Evolutionary conservation across 2,888 invertebrate genomes (phyloP).

Genomic region (Caenorhabditis sp.): DNA sequence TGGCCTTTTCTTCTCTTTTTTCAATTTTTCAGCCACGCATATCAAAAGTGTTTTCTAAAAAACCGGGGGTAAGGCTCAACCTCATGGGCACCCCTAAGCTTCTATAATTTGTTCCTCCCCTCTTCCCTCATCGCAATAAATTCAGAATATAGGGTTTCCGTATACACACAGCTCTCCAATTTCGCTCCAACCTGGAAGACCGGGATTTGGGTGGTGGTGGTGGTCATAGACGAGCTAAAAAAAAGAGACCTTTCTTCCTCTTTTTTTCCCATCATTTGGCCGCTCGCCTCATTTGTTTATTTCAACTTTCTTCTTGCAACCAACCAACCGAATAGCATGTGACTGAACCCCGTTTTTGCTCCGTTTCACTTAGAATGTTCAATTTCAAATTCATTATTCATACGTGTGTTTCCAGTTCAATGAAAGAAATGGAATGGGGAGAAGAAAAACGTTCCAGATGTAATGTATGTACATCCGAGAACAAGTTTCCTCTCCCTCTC

Average conservation of each 20-base stretch:
- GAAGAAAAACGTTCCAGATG: slow-evolving; percentile 44
- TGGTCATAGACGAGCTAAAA: slow-evolving; percentile 5
- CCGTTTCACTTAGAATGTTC: too few species aligned
- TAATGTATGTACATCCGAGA: slow-evolving; percentile 53
- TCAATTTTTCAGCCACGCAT: slow-evolving; percentile 27
- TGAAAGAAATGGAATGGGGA: background rate
- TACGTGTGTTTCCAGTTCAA: slow-evolving; percentile 6
- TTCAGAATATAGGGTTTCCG: slow-evolving; percentile 52
- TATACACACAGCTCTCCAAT: slow-evolving; percentile 58
- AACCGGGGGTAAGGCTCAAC: too few species aligned
- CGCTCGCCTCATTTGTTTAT: slow-evolving; percentile 52
- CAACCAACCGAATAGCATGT: slow-evolving; percentile 18
- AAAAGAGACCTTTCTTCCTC: slow-evolving; percentile 3
- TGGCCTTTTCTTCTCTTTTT: slow-evolving; percentile 21
- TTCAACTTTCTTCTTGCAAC: slow-evolving; percentile 40
- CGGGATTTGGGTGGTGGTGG: slow-evolving; percentile 22
- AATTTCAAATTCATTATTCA: slow-evolving; percentile 43
- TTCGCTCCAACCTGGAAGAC: slow-evolving; percentile 48
- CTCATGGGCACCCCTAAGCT: too few species aligned
- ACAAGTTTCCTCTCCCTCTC: slow-evolving; percentile 32
- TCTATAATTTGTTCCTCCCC: slow-evolving; percentile 38
- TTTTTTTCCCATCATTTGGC: slow-evolving; percentile 27
- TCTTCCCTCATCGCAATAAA: slow-evolving; percentile 22
- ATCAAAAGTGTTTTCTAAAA: slow-evolving; percentile 32
- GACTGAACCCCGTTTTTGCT: too few species aligned